Evolutionary conservation across 2,888 invertebrate species (phyloP).

Genomic region (Amphiduros pacificus): DNA sequence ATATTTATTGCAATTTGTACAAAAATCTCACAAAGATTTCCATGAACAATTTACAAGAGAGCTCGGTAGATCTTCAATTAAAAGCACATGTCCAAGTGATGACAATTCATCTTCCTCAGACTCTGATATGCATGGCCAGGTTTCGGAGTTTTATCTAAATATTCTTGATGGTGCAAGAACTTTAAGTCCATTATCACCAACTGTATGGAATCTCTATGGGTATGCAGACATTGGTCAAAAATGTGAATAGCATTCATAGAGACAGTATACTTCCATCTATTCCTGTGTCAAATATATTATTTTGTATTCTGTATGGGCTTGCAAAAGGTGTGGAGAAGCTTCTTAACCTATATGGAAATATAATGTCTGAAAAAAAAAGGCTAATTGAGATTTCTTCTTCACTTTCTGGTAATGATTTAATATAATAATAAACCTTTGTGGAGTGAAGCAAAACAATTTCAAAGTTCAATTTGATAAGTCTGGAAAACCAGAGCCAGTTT

Average conservation of each 20-base stretch:
- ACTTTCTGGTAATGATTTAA: not conserved
- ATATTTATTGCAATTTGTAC: too few relatives aligned
- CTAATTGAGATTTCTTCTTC: not conserved
- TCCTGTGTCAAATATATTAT: not conserved
- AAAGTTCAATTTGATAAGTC: not conserved
- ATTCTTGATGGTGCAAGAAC: not conserved
- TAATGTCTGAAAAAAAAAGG: not conserved
- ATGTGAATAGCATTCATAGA: not conserved
- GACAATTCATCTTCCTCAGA: too few relatives aligned
- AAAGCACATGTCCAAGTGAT: too few relatives aligned
- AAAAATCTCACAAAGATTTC: too few relatives aligned
- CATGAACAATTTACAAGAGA: too few relatives aligned
- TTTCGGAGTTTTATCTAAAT: not conserved
- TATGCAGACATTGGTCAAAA: not conserved
- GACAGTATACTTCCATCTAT: not conserved
- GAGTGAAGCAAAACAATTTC: not conserved
- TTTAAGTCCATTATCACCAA: not conserved
- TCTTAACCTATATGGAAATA: not conserved
- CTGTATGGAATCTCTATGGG: not conserved
- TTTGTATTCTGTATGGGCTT: not conserved
- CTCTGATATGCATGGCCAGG: too few relatives aligned
- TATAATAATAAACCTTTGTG: not conserved
- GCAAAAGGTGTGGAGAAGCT: not conserved
- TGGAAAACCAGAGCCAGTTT: not conserved
- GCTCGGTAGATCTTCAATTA: too few relatives aligned